phyloP scores from a whole-genome alignment of 2,113 vertebrate genomes.

The Pelodiscus sinensis region DNA sequence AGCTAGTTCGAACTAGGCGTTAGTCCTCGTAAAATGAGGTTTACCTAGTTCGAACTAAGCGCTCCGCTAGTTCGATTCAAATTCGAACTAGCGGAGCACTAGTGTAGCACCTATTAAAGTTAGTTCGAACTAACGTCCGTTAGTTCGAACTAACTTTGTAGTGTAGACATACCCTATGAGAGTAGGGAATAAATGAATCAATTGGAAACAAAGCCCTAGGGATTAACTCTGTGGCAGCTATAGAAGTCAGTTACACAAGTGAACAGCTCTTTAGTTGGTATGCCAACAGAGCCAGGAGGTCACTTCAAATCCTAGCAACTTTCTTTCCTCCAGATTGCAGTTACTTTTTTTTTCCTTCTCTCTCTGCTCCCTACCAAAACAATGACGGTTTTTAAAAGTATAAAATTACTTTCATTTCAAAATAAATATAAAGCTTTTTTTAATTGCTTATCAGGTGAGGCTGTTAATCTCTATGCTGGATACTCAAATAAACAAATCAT shows the following conservation, averaged over 20 bases:
- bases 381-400: background rate
- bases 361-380: background rate
- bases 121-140: too few relatives aligned
- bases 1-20: too few relatives aligned
- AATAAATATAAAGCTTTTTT: background rate
- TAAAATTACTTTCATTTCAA: background rate
- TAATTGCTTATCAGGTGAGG: background rate
- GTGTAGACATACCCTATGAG: too few relatives aligned
- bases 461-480: background rate
- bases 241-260: constrained; percentile 18
- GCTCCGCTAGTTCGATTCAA: too few relatives aligned
- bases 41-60: too few relatives aligned
- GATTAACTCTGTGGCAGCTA: background rate
- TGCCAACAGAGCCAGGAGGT: background rate
- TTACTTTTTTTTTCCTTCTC: background rate
- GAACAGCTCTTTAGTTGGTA: background rate
- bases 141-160: too few relatives aligned
- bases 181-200: background rate
- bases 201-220: constrained; percentile 14
- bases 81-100: too few relatives aligned
- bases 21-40: too few relatives aligned
- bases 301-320: background rate
- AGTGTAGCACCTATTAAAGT: too few relatives aligned
- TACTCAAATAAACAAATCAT: background rate
- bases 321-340: background rate